These are phyloP conservation scores for Ameiurus melas DNA, from an alignment of 2,113 vertebrate species.

Conservation along the genomic window DNA sequence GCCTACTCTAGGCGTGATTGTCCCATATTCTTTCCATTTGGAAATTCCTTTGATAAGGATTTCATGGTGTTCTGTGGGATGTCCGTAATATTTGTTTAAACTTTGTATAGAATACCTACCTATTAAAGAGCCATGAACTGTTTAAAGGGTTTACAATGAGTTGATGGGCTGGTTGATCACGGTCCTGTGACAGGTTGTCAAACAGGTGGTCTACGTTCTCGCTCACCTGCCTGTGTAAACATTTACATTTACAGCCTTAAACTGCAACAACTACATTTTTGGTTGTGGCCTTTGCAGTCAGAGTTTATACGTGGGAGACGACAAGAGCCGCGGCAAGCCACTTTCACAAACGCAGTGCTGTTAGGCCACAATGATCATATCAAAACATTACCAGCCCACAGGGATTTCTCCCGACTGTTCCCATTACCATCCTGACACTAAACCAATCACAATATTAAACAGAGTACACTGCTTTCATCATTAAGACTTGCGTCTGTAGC, in stretches of 20 bases:
- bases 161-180: background rate
- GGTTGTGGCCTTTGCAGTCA: background rate
- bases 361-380: conserved; percentile 6
- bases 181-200: background rate
- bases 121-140: background rate
- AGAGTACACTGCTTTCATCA: background rate
- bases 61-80: no score
- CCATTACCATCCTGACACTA: conserved; percentile 12
- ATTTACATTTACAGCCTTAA: background rate
- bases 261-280: background rate
- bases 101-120: background rate
- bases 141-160: background rate
- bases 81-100: background rate
- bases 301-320: background rate
- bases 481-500: background rate
- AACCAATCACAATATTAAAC: background rate
- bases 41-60: no score
- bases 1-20: background rate
- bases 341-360: background rate
- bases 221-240: no score
- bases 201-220: background rate
- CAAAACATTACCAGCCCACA: conserved; percentile 24
- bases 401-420: background rate
- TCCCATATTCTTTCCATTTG: background rate
- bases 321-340: background rate